These are phyloP conservation scores for Isaurus tuberculatus DNA, from an alignment of 92 coral and sea anemone genomes.

Conservation along the genomic window DNA sequence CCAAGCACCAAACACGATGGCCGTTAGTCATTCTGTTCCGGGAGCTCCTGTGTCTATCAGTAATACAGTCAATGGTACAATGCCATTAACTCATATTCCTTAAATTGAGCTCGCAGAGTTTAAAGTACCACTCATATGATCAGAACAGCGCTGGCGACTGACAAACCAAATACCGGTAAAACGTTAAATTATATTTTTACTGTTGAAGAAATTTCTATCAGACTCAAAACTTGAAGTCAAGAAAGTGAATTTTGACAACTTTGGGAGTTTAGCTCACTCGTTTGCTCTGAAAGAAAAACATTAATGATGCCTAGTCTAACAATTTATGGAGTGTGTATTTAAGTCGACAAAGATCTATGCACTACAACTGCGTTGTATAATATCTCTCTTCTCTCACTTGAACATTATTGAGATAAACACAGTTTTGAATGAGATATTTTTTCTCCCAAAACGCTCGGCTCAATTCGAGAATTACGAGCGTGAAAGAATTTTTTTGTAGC, in stretches of 20 bases:
- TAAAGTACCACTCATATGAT: constrained; percentile 19
- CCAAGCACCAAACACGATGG: constrained; percentile 41
- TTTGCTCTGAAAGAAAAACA: constrained; percentile 40
- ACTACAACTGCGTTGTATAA: constrained; percentile 21
- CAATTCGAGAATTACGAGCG: constrained; percentile 7
- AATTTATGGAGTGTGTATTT: constrained; percentile 50
- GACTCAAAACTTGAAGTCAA: constrained; percentile 46
- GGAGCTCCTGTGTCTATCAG: constrained; percentile 47
- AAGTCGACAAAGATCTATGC: constrained; percentile 41
- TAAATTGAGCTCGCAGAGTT: constrained; percentile 40
- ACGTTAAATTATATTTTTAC: constrained; percentile 88
- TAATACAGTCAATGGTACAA: constrained; percentile 87
- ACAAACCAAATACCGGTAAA: constrained; percentile 48
- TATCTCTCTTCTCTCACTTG: constrained; percentile 44
- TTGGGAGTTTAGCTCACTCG: constrained; percentile 22
- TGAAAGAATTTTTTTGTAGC: constrained; percentile 46
- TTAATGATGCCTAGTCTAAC: constrained; percentile 45
- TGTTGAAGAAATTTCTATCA: constrained; percentile 60
- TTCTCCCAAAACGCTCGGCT: constrained; percentile 19
- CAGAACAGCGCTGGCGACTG: constrained; percentile 16
- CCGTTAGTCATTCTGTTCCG: constrained; percentile 40
- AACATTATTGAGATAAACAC: constrained; percentile 46
- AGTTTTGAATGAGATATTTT: constrained; percentile 43
- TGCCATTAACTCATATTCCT: constrained; percentile 93
- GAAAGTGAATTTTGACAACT: constrained; percentile 45